Base-by-base conservation (phyloP, 2,797 vertebrate species). In the Danio albolineatus region DNA sequence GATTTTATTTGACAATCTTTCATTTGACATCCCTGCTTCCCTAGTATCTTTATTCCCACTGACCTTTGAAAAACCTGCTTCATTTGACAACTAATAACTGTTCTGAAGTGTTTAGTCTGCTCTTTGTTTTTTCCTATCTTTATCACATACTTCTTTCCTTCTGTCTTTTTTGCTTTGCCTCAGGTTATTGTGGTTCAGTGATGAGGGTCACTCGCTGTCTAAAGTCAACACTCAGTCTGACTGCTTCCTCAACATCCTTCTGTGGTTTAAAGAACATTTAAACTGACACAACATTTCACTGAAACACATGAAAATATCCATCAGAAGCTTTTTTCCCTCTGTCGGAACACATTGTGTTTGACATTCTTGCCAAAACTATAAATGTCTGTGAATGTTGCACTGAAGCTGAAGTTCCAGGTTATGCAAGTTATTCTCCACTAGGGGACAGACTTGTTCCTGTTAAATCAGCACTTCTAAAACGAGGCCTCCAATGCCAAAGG, bases 181-280 rank as follows among this genome's bases (percentile, higher is more conserved):
- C 86, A 95, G 95, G 86, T 79, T 97, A 86, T 83, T 96, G 85
- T 96, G 95, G 94, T 96, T 94, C 87, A 92, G 91, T 0, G 94
- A 92, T 0, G 93, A 96, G 0, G 93, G 94, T 69, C 96, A 96
- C 0, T 90, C 93, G 1, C 87, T 96, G 82, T 87, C 92, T 0
- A 88, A 93, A 7, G 90, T 94, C 85, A 93, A 93, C 88, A 94
- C 84, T 0, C 93, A 95, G 85, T 90, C 91, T 0, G 84, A 94
- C 76, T 93, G 94, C 87, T 96, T 96, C 78, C 70, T 93, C 61
- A 96, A 95, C 88, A 91, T 89, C 0, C 90, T 85, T 17, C 84
- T 89, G 53, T 96, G 95, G 96, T 82, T 96, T 61, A 89, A 92
- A 14, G 89, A 88, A 61, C 88, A 96, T 76, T 84, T 96, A 76